These are phyloP conservation scores for Naja naja DNA, from an alignment of 2,113 vertebrate species.

Conservation along the genomic window DNA sequence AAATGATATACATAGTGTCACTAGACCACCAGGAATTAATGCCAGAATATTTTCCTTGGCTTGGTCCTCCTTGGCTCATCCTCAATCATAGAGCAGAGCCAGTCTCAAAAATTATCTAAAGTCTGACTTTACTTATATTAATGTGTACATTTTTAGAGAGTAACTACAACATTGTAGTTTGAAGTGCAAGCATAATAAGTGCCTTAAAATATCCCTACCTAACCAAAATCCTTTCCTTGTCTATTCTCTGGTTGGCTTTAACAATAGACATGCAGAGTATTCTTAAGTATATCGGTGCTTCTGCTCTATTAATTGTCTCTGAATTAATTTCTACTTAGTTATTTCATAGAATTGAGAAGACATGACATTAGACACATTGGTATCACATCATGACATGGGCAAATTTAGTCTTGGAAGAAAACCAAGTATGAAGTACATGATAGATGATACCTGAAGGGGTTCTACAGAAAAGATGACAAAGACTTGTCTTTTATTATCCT, in stretches of 20 bases:
- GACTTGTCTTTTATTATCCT: background rate
- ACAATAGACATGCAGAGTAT: background rate
- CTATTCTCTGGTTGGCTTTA: background rate
- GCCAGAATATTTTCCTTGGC: conserved; percentile 55
- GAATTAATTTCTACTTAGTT: background rate
- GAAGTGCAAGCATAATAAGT: background rate
- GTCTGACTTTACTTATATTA: background rate
- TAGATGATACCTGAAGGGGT: background rate
- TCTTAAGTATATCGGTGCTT: background rate
- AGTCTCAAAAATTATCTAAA: background rate
- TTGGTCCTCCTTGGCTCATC: conserved; percentile 33
- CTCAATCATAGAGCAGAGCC: conserved; percentile 5
- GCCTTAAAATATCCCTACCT: background rate
- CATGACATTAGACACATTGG: conserved; percentile 11
- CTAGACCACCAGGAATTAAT: conserved; percentile 44
- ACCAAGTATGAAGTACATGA: conserved; percentile 39
- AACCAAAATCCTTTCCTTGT: background rate
- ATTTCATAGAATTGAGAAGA: conserved; percentile 3
- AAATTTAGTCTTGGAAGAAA: background rate
- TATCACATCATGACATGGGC: conserved; percentile 46
- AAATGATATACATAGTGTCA: conserved; percentile 49
- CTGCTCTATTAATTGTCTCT: background rate
- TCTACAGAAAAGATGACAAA: background rate
- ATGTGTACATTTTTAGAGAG: background rate
- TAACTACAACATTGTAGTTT: conserved; percentile 14